Conservation (phyloP, 2,113 vertebrate species). For the Trematocara stigmaticum region DNA sequence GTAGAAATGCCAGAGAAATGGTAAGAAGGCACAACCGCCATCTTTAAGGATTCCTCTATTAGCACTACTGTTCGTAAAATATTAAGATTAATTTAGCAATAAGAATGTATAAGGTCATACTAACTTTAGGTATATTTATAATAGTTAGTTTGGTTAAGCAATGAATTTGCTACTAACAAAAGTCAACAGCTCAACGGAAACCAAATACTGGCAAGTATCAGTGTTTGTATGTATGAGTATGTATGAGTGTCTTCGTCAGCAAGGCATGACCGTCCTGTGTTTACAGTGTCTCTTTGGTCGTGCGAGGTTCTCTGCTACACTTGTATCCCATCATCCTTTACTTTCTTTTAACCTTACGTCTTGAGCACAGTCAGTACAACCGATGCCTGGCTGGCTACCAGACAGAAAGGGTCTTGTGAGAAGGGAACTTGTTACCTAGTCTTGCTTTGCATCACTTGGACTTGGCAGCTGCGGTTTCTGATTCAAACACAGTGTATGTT, state of each 20-base stretch:
- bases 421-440: background rate
- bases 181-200: constrained; percentile 67
- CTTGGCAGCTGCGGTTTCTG: background rate
- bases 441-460: constrained; percentile 43
- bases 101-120: background rate
- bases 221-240: background rate
- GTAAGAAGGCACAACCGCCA: constrained; percentile 68
- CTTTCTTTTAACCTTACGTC: constrained; percentile 32
- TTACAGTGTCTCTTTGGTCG: constrained; percentile 55
- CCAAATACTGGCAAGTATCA: constrained; percentile 82
- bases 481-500: constrained; percentile 4
- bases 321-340: constrained; percentile 52
- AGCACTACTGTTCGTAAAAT: background rate
- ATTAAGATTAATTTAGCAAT: background rate
- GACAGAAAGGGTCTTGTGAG: background rate
- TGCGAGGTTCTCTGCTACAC: constrained; percentile 12
- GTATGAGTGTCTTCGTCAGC: constrained; percentile 52
- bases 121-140: background rate
- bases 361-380: constrained; percentile 35
- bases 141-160: constrained; percentile 8
- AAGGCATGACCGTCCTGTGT: constrained; percentile 77
- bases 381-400: constrained; percentile 52
- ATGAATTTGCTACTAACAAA: constrained; percentile 45
- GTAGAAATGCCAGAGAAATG: constrained; percentile 90
- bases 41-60: background rate